Evolutionary conservation across 2,113 vertebrate species (phyloP), one percentile per base, ranked within the genome.

Genomic region (Archocentrus centrarchus): DNA sequence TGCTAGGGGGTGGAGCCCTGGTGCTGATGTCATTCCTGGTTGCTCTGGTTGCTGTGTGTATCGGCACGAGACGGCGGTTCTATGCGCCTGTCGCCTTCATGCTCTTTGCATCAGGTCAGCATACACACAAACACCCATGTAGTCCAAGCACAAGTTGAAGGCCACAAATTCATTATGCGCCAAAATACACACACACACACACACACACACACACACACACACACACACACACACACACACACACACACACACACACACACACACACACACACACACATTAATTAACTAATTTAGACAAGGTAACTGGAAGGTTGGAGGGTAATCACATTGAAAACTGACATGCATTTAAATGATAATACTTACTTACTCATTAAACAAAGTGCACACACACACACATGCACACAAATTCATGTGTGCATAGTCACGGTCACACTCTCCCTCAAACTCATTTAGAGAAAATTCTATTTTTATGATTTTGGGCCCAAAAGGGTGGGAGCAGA

Each of bases 1-100:
- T 99, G 89, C 91, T 99, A 93, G 97, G 97, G 53, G 98, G 98
- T 14, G 97, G 97, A 44, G 96, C 97, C 92, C 97, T 99, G 92
- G 99, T 99, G 92, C 96, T 99, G 91, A 96, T 97, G 91, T 98
- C 98, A 39, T 99, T 99, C 96, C 96, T 99, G 94, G 96, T 99
- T 84, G 98, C 97, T 83, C 94, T 99, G 96, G 97, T 99, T 90
- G 97, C 98, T 4, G 97, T 99, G 94, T 99, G 98, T 88, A 97
- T 98, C 90, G 97, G 98, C 79, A 98, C 97, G 77, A 96, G 97
- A 79, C 96, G 97, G 88, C 93, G 95, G 18, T 99, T 99, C 96
- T 98, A 99, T 94, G 96, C 96, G 87, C 98, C 98, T 4, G 97
- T 99, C 47, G 98, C 98, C 75, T 96, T 98, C 91, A 99, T 99